Conservation (phyloP, 2,797 vertebrate genomes). For the Schizopygopsis pylzovi region DNA sequence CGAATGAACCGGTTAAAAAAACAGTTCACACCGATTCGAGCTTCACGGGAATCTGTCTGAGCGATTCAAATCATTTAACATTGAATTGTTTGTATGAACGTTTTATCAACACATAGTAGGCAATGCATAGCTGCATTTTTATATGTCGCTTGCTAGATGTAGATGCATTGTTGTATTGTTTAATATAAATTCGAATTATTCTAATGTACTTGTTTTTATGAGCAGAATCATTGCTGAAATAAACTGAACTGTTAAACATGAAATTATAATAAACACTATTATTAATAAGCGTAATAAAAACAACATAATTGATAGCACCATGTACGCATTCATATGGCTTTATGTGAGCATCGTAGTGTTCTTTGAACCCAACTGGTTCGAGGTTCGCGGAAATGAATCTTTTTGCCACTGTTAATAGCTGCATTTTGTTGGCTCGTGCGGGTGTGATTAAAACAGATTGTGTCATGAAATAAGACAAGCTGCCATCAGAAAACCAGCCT, state of each 20-base stretch:
- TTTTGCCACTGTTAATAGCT: not conserved
- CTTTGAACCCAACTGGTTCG: not conserved
- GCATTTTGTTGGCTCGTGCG: not conserved
- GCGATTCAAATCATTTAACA: not conserved
- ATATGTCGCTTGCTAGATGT: not conserved
- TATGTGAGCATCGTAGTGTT: not conserved
- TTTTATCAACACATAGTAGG: not conserved
- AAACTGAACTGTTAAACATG: not conserved
- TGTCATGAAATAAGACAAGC: slow-evolving; percentile 3
- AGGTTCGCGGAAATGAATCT: not conserved
- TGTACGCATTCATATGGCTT: not conserved
- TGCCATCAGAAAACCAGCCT: not conserved
- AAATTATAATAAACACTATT: not conserved
- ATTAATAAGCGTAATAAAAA: not conserved
- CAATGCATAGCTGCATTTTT: not conserved
- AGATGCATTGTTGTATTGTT: not conserved
- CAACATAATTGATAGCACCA: not conserved
- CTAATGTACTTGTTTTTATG: not conserved
- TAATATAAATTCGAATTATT: not conserved
- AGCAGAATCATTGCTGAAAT: not conserved
- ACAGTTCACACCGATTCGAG: not conserved
- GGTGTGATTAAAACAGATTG: not conserved
- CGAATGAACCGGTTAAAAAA: not conserved
- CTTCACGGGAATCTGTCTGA: not conserved
- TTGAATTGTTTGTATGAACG: not conserved